Evolutionary conservation across 2,888 invertebrate genomes (phyloP).

Genomic region (Campoplex capitator): DNA sequence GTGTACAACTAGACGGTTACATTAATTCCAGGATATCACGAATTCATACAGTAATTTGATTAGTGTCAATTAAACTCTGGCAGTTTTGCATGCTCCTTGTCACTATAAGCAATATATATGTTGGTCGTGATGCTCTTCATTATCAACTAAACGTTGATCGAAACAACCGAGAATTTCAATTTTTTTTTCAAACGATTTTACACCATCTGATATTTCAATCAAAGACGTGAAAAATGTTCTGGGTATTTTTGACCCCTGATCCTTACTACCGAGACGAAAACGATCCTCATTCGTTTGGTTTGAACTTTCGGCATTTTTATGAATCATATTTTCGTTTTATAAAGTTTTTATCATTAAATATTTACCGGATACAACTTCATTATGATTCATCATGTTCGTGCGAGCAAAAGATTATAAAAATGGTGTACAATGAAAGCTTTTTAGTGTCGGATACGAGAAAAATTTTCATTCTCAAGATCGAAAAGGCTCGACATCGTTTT

Average conservation of each 20-base stretch:
- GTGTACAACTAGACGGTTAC: conserved; percentile 5
- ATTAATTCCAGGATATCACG: conserved; percentile 31
- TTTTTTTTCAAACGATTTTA: neutral
- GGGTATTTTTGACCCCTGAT: neutral
- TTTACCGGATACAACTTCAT: no score
- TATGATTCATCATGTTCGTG: no score
- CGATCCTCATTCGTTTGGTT: no score
- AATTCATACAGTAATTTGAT: conserved; percentile 43
- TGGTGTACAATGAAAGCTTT: no score
- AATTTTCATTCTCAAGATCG: no score
- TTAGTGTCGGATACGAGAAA: no score
- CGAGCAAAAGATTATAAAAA: no score
- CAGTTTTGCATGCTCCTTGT: conserved; percentile 2
- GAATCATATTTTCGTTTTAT: no score
- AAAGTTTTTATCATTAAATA: neutral
- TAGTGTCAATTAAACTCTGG: conserved; percentile 37
- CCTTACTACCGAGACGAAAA: neutral
- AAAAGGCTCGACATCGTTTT: no score
- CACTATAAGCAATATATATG: neutral
- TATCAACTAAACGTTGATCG: neutral
- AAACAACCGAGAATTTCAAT: neutral
- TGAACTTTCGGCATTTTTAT: no score
- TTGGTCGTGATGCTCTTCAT: neutral
- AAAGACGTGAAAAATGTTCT: neutral
- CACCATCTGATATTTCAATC: neutral